Evolutionary conservation across 1,140 invertebrate species (phyloP).

Genomic region (Pogonognathellus flavescens): DNA sequence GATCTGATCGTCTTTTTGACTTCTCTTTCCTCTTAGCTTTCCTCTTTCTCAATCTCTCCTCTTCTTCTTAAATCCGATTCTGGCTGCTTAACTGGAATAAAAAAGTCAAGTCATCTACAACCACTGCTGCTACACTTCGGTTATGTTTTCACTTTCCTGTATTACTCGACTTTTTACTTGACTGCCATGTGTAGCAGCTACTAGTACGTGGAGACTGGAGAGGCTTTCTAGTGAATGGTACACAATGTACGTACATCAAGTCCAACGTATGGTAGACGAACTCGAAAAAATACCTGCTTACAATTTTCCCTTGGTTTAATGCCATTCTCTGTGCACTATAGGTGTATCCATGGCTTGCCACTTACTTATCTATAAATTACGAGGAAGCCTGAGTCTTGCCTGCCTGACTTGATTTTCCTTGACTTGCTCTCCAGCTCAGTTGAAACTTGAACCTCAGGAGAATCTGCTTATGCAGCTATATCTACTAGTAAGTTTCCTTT

Average conservation of each 20-base stretch:
- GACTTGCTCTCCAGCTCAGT: not conserved
- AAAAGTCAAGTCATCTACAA: not conserved
- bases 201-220: no score
- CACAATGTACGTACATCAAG: not conserved
- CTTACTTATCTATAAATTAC: constrained; percentile 48
- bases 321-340: constrained; percentile 4
- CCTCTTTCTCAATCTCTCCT: not conserved
- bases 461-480: constrained; percentile 8
- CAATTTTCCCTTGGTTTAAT: not conserved
- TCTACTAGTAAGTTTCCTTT: not conserved
- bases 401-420: constrained; percentile 21
- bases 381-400: not conserved
- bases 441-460: constrained; percentile 9
- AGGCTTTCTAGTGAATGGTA: not conserved
- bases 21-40: constrained; percentile 23
- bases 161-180: not conserved
- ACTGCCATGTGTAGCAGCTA: no score
- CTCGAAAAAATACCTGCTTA: constrained; percentile 23
- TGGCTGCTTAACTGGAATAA: constrained; percentile 3
- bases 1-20: constrained; percentile 29
- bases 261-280: not conserved
- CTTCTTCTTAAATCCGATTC: constrained; percentile 36
- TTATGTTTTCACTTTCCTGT: not conserved
- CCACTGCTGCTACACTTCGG: constrained; percentile 7
- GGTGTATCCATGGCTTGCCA: not conserved